phyloP scores from a whole-genome alignment of 2,113 vertebrate species.

The Corythornis vintsioides region DNA sequence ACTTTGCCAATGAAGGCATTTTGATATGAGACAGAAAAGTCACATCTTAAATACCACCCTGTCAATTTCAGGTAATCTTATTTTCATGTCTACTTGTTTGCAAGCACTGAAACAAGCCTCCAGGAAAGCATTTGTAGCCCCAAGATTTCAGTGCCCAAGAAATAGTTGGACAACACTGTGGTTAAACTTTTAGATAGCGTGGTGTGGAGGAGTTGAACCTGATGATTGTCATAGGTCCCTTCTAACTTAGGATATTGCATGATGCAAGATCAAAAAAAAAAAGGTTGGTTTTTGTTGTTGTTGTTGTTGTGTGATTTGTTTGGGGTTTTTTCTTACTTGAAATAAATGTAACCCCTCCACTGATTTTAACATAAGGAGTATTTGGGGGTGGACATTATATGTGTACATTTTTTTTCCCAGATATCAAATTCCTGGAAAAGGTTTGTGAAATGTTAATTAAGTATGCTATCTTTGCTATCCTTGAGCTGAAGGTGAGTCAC shows the following conservation, averaged over 20 bases:
- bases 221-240: rapidly evolving
- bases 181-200: background rate
- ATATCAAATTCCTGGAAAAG: background rate
- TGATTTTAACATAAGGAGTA: background rate
- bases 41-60: background rate
- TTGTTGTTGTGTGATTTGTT: too few relatives aligned
- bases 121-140: background rate
- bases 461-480: background rate
- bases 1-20: background rate
- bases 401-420: background rate
- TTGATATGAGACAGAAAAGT: background rate
- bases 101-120: background rate
- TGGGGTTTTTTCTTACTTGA: background rate
- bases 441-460: background rate
- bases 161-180: rapidly evolving
- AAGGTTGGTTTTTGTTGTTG: too few relatives aligned
- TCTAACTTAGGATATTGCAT: background rate
- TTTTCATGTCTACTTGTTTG: background rate
- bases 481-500: background rate
- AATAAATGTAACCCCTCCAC: background rate
- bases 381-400: background rate
- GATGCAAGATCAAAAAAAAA: background rate
- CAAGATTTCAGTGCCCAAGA: rapidly evolving
- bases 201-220: background rate
- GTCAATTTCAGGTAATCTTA: background rate